These are phyloP conservation scores for Trichosurus vulpecula DNA, from an alignment of 2,797 vertebrate species.

Conservation along the genomic window DNA sequence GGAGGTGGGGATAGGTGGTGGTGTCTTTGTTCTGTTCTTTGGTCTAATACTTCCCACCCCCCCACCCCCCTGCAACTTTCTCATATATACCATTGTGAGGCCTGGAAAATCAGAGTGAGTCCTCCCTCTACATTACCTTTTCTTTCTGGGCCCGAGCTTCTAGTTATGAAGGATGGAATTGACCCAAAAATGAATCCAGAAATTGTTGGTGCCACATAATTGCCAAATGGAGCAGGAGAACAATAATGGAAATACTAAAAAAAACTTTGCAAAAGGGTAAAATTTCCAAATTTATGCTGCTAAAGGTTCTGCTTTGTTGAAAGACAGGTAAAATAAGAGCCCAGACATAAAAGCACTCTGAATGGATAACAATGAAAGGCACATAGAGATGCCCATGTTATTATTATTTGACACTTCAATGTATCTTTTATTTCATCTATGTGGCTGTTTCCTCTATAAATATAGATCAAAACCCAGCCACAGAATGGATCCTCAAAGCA, in stretches of 20 bases:
- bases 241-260: not conserved
- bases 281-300: not conserved
- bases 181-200: fast-evolving
- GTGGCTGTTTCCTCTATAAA: not conserved
- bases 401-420: not conserved
- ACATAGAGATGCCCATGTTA: not conserved
- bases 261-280: not conserved
- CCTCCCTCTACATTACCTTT: fast-evolving
- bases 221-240: not conserved
- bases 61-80: not conserved
- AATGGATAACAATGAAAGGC: fast-evolving
- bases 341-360: not conserved
- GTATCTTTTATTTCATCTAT: not conserved
- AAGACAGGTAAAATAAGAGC: not conserved
- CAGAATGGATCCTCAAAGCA: not conserved
- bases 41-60: not conserved
- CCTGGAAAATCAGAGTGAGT: not conserved
- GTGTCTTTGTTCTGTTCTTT: not conserved
- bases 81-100: not conserved
- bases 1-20: not conserved
- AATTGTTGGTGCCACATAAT: fast-evolving
- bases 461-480: not conserved
- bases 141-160: not conserved
- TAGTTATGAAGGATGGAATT: fast-evolving
- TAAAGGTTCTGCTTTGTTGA: not conserved